Percentiles rank a stretch among this genome's conserved stretches.
These are phyloP conservation scores for Drosophila mulleri DNA, from an alignment of 2,888 invertebrate genomes.

Conservation along the genomic window DNA sequence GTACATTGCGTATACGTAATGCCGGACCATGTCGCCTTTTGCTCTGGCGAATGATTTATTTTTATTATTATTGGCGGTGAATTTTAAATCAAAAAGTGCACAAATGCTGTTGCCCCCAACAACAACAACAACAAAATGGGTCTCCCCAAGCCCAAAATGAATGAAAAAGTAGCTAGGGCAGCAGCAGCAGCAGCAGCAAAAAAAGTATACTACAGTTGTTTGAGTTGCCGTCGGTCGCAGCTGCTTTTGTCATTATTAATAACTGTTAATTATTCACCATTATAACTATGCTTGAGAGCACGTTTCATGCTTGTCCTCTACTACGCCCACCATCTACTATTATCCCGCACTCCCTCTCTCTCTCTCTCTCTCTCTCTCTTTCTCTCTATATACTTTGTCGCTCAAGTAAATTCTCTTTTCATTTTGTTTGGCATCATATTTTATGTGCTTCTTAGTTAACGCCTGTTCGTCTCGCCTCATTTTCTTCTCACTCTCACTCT, in stretches of 20 bases:
- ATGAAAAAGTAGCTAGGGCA: not conserved
- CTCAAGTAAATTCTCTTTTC: slow-evolving; percentile 69
- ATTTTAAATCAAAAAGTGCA: slow-evolving; percentile 81
- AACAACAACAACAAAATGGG: slow-evolving; percentile 13
- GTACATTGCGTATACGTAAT: slow-evolving; percentile 56
- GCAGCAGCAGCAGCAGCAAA: not conserved
- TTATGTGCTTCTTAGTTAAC: slow-evolving; percentile 74
- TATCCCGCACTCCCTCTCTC: not conserved
- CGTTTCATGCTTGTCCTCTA: slow-evolving; percentile 52
- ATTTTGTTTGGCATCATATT: slow-evolving; percentile 71
- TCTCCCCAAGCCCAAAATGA: slow-evolving; percentile 15
- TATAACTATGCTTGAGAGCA: slow-evolving; percentile 62
- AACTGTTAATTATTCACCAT: slow-evolving; percentile 84
- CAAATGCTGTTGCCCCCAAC: slow-evolving; percentile 37
- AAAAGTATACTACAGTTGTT: slow-evolving; percentile 51
- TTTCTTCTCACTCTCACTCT: slow-evolving; percentile 1
- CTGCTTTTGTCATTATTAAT: slow-evolving; percentile 84
- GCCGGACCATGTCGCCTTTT: slow-evolving; percentile 29
- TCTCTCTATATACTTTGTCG: slow-evolving; percentile 49
- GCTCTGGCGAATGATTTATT: slow-evolving; percentile 77
- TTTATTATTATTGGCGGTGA: slow-evolving; percentile 83
- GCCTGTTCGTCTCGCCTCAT: slow-evolving; percentile 39
- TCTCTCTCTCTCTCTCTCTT: too few species aligned
- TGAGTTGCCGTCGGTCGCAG: slow-evolving; percentile 64
- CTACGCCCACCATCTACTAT: not conserved